Conservation (phyloP, 92 coral and sea anemone species). For the Heliopora coerulea region DNA sequence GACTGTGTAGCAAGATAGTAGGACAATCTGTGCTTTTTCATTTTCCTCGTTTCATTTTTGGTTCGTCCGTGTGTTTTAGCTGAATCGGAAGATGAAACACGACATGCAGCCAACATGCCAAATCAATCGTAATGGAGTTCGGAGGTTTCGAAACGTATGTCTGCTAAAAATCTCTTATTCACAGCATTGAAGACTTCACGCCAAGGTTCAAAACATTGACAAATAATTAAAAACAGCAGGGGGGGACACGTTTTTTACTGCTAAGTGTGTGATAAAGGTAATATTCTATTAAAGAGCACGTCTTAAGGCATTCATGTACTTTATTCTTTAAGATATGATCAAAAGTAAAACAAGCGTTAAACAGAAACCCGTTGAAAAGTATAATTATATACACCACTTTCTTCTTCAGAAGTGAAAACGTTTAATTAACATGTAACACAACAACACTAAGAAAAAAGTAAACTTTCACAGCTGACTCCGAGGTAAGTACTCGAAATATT, state of each 20-base stretch:
- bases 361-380: no score
- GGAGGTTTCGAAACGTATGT: not conserved
- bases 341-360: not conserved
- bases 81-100: constrained; percentile 21
- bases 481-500: constrained; percentile 18
- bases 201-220: constrained; percentile 28
- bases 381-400: no score
- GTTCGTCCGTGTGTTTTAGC: not conserved
- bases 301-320: not conserved
- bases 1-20: constrained; percentile 41
- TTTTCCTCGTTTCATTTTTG: constrained; percentile 14
- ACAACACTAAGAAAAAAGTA: constrained; percentile 7
- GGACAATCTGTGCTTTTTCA: constrained; percentile 36
- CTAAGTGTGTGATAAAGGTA: constrained; percentile 30
- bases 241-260: constrained; percentile 33
- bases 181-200: constrained; percentile 2
- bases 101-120: constrained; percentile 16
- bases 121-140: not conserved
- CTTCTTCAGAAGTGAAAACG: not conserved
- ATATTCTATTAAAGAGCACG: constrained; percentile 25
- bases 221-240: constrained; percentile 40
- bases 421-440: not conserved
- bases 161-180: constrained; percentile 7
- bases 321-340: not conserved
- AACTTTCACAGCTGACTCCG: constrained; percentile 24